A percentile compares a stretch with the other conserved stretches of the same genome.
Conservation (phyloP, 2,888 invertebrate species). For the Gibbula magus region DNA sequence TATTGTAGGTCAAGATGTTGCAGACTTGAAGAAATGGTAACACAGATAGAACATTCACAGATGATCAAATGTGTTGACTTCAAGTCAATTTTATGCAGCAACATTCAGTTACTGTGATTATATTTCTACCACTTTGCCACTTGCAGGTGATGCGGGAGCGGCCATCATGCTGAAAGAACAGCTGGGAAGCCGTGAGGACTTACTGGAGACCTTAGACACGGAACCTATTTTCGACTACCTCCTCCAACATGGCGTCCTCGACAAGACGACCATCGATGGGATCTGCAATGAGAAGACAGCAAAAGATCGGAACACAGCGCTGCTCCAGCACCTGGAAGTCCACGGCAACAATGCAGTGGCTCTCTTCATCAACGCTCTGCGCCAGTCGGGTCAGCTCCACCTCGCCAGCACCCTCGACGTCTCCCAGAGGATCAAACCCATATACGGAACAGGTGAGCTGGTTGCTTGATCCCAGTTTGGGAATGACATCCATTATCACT, state of each 20-base stretch:
- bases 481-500: too few relatives aligned
- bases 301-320: conserved; percentile 61
- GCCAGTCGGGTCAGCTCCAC: conserved; percentile 72
- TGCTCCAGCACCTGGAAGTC: conserved; percentile 66
- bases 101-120: neutral
- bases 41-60: too few relatives aligned
- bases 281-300: conserved; percentile 56
- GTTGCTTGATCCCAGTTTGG: too few relatives aligned
- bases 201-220: conserved; percentile 69
- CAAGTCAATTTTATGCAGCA: neutral
- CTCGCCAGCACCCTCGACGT: conserved; percentile 71
- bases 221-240: conserved; percentile 72
- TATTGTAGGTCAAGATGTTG: too few relatives aligned
- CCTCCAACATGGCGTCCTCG: conserved; percentile 69
- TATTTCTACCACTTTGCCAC: neutral
- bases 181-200: conserved; percentile 58
- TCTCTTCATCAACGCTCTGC: conserved; percentile 71
- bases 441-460: conserved; percentile 59
- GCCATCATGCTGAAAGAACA: conserved; percentile 41
- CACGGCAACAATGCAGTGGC: conserved; percentile 65
- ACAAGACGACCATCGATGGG: conserved; percentile 51
- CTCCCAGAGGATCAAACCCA: conserved; percentile 65
- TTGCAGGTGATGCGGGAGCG: conserved; percentile 34
- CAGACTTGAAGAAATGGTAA: too few relatives aligned
- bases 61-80: neutral